These are phyloP conservation scores for Potorous gilbertii DNA, from an alignment of 2,797 vertebrate genomes.

Conservation along the genomic window DNA sequence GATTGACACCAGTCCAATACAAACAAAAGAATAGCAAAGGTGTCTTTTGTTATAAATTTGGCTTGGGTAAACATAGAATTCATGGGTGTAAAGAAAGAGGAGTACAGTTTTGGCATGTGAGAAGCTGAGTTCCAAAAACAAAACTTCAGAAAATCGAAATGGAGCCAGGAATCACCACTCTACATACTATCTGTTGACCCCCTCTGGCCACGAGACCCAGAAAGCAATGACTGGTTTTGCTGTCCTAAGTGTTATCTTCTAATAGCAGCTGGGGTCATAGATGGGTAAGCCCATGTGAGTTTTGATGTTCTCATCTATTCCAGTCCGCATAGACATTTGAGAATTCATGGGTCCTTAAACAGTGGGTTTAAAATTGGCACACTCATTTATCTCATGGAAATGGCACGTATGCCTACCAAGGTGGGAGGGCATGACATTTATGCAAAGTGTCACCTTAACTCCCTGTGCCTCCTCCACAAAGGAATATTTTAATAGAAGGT, in stretches of 20 bases:
- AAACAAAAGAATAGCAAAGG: neutral
- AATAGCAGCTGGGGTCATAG: neutral
- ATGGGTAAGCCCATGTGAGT: neutral
- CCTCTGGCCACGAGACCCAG: neutral
- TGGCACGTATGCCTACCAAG: conserved; percentile 71
- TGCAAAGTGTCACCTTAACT: conserved; percentile 40
- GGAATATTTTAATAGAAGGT: conserved; percentile 80
- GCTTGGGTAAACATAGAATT: neutral
- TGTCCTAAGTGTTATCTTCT: conserved; percentile 23
- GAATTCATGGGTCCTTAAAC: conserved; percentile 57
- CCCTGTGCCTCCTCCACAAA: conserved; percentile 64
- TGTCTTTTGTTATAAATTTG: neutral
- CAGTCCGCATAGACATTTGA: neutral
- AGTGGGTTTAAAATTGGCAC: conserved; percentile 56
- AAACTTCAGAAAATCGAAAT: neutral
- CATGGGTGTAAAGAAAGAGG: neutral
- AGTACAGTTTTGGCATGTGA: neutral
- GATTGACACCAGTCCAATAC: neutral
- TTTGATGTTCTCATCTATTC: neutral
- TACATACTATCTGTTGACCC: neutral
- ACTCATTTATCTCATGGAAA: conserved; percentile 64
- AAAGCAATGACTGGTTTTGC: neutral
- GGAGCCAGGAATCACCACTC: neutral
- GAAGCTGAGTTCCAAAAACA: neutral
- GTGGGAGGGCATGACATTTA: conserved; percentile 72